A percentile compares a stretch with the other conserved stretches of the same genome.
phyloP scores from a whole-genome alignment of 2,888 invertebrate genomes.

The Arge pagana region DNA sequence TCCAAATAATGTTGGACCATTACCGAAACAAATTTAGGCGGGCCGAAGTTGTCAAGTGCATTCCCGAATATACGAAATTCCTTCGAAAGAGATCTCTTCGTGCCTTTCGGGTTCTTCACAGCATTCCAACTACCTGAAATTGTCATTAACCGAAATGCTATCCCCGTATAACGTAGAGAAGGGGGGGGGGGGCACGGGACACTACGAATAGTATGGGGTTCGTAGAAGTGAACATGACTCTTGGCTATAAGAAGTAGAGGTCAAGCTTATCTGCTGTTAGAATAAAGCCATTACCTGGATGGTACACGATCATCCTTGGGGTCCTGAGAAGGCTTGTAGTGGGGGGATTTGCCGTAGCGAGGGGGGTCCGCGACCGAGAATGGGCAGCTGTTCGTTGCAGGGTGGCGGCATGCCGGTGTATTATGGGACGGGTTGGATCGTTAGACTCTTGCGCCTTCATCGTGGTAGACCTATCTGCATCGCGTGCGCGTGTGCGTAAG shows the following conservation, averaged over 20 bases:
- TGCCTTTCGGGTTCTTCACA: conserved; percentile 36
- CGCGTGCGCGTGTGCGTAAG: no score
- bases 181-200: conserved; percentile 2
- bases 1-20: conserved; percentile 37
- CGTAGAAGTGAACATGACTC: conserved; percentile 22
- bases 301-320: conserved; percentile 35
- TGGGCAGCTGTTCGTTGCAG: conserved; percentile 22
- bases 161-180: conserved; percentile 14
- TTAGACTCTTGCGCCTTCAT: conserved; percentile 19
- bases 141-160: conserved; percentile 37
- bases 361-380: conserved; percentile 25
- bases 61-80: conserved; percentile 25
- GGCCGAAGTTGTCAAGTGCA: conserved; percentile 32
- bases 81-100: conserved; percentile 31
- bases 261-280: conserved; percentile 31
- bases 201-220: conserved; percentile 22
- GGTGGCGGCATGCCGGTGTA: conserved; percentile 14
- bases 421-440: conserved; percentile 17
- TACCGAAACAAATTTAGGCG: conserved; percentile 32
- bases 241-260: conserved; percentile 24
- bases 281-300: conserved; percentile 45
- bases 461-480: conserved; percentile 11
- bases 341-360: conserved; percentile 32
- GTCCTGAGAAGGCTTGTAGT: conserved; percentile 39
- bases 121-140: conserved; percentile 42